A percentile compares a stretch with the other conserved stretches of the same genome.
Conservation (phyloP, 2,888 invertebrate genomes). For the Eristalis pertinax region DNA sequence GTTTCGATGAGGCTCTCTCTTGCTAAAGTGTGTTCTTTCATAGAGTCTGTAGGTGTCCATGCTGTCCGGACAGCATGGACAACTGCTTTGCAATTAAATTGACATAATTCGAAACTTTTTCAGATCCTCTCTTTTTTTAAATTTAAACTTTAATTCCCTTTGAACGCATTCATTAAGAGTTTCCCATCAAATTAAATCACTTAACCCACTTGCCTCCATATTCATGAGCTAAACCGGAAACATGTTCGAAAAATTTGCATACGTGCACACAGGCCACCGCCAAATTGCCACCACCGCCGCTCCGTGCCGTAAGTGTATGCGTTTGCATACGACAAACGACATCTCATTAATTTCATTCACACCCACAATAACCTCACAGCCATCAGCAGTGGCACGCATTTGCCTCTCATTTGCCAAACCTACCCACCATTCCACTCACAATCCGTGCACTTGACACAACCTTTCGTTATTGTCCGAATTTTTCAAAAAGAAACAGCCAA, state of each 20-base stretch:
- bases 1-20: background rate
- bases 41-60: too few relatives aligned
- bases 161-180: background rate
- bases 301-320: background rate
- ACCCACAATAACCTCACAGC: conserved; percentile 40
- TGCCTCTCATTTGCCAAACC: background rate
- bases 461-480: conserved; percentile 38
- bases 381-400: conserved; percentile 53
- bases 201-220: background rate
- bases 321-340: conserved; percentile 18
- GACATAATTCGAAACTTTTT: too few relatives aligned
- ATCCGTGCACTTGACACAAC: conserved; percentile 59
- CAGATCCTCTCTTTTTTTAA: too few relatives aligned
- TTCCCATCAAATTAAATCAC: background rate
- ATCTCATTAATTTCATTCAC: conserved; percentile 59
- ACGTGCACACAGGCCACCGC: background rate
- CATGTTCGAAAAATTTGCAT: background rate
- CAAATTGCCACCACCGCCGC: background rate
- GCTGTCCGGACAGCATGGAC: too few relatives aligned
- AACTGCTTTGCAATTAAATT: too few relatives aligned
- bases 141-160: background rate
- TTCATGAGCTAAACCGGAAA: background rate
- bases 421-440: background rate
- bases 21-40: too few relatives aligned
- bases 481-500: conserved; percentile 4